Percentiles rank a stretch among this genome's conserved stretches.
phyloP scores from a whole-genome alignment of 2,113 vertebrate species.

The Euleptes europaea region DNA sequence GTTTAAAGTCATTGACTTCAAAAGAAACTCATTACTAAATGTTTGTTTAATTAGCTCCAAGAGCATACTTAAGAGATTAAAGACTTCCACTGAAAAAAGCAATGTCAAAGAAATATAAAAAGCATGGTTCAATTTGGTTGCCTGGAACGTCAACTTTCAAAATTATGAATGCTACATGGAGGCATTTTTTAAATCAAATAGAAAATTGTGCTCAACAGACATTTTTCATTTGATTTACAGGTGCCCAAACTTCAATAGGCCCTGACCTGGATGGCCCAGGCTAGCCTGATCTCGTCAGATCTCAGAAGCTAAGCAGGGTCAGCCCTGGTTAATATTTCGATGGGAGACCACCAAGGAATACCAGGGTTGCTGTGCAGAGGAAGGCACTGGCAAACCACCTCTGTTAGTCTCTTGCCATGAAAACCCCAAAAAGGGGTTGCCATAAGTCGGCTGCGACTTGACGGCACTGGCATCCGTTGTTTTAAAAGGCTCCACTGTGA shows the following conservation, averaged over 20 bases:
- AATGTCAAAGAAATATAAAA: background rate
- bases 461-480: too few species aligned
- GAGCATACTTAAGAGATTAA: background rate
- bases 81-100: background rate
- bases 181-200: background rate
- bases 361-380: too few species aligned
- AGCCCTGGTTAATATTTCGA: too few species aligned
- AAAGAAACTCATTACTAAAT: background rate
- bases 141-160: background rate
- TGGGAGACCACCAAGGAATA: too few species aligned
- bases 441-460: too few species aligned
- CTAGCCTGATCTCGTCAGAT: too few species aligned
- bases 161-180: background rate
- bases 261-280: too few species aligned
- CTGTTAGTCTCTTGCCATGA: too few species aligned
- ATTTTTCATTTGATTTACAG: background rate
- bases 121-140: background rate
- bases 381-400: too few species aligned
- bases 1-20: background rate
- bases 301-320: too few species aligned
- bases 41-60: background rate
- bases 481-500: background rate
- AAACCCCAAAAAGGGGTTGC: too few species aligned
- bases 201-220: background rate
- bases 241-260: background rate